Evolutionary conservation across 2,888 invertebrate species (phyloP).

Genomic region (Diadegma fenestrale): DNA sequence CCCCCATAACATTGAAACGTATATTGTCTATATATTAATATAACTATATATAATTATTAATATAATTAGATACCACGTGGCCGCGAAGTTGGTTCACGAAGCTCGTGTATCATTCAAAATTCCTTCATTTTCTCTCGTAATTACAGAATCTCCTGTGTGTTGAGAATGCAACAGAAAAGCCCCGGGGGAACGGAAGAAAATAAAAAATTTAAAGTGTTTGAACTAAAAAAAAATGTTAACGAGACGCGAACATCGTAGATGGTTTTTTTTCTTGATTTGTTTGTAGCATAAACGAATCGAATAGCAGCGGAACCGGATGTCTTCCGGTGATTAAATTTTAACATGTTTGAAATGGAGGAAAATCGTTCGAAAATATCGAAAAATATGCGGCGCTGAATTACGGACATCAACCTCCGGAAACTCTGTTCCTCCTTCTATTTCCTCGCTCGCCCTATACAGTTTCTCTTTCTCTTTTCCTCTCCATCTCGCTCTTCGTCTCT

Average conservation of each 20-base stretch:
- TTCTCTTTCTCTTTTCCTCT: background rate
- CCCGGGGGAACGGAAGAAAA: background rate
- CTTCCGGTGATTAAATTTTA: background rate
- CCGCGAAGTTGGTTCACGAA: slow-evolving; percentile 6
- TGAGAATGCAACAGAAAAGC: slow-evolving; percentile 29
- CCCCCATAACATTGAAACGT: background rate
- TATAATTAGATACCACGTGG: slow-evolving; percentile 7
- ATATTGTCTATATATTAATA: background rate
- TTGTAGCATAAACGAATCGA: background rate
- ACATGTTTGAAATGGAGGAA: background rate
- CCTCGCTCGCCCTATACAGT: background rate
- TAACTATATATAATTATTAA: background rate
- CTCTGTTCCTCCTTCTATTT: background rate
- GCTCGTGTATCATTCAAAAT: slow-evolving; percentile 9
- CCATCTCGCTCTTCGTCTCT: background rate
- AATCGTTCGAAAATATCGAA: background rate
- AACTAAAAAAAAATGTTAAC: no score
- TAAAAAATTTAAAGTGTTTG: background rate
- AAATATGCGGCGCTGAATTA: background rate
- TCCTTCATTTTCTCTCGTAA: slow-evolving; percentile 6
- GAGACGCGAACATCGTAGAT: no score
- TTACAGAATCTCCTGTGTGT: background rate
- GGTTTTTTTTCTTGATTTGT: no score
- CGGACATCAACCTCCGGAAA: background rate
- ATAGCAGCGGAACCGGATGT: background rate